Conservation (phyloP, 2,888 invertebrate species). For the Bellardia pandia region DNA sequence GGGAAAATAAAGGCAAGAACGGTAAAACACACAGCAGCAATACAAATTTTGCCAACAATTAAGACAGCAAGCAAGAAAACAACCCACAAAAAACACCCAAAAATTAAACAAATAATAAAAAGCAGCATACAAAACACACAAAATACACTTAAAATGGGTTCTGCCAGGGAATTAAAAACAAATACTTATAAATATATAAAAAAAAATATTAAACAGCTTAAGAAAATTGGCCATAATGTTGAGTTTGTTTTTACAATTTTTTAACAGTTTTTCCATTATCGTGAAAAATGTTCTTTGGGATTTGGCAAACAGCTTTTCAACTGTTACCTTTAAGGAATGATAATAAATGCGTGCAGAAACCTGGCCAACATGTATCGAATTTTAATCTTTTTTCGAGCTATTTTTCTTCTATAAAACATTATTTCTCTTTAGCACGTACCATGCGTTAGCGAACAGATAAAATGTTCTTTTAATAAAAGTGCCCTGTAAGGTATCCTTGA, state of each 20-base stretch:
- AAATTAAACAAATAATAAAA: constrained; percentile 36
- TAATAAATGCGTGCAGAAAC: not conserved
- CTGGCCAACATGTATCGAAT: constrained; percentile 41
- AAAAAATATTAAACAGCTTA: not conserved
- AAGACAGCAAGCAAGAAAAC: not conserved
- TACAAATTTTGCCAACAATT: constrained; percentile 37
- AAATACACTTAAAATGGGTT: constrained; percentile 8
- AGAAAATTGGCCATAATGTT: constrained; percentile 14
- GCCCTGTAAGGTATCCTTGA: constrained; percentile 5
- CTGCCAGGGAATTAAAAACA: constrained; percentile 8
- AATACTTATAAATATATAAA: not conserved
- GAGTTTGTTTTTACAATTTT: not conserved
- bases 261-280: constrained; percentile 22
- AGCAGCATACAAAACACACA: constrained; percentile 15
- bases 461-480: not conserved
- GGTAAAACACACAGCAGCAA: not conserved
- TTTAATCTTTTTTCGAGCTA: constrained; percentile 26
- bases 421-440: not conserved
- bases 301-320: constrained; percentile 5
- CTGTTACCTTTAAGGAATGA: constrained; percentile 23
- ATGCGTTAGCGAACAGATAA: constrained; percentile 19
- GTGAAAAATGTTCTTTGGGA: constrained; percentile 12
- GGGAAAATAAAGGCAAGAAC: constrained; percentile 9
- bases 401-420: not conserved
- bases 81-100: not conserved